Evolutionary conservation across 2,888 invertebrate genomes (phyloP).

Genomic region (Himalopsyche tibetana): DNA sequence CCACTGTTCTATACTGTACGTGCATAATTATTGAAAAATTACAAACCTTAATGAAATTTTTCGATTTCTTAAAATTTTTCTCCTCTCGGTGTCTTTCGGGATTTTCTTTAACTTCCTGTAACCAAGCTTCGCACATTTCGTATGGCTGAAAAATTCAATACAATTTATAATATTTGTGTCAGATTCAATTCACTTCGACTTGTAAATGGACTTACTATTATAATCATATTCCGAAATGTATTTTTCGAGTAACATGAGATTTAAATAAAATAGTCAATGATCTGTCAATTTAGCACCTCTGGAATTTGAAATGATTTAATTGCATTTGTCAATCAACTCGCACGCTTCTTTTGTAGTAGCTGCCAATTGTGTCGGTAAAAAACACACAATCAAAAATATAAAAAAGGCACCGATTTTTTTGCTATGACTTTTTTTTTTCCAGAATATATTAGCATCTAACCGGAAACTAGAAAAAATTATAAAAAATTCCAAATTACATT

Average conservation of each 20-base stretch:
- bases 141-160: conserved; percentile 70
- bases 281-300: too few species aligned
- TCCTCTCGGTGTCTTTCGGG: conserved; percentile 65
- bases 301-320: background rate
- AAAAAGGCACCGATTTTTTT: background rate
- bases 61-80: conserved; percentile 65
- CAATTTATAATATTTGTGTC: too few species aligned
- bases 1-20: too few species aligned
- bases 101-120: conserved; percentile 70
- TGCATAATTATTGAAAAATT: background rate
- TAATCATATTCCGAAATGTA: too few species aligned
- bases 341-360: conserved; percentile 69
- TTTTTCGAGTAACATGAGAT: too few species aligned
- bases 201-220: too few species aligned
- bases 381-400: too few species aligned
- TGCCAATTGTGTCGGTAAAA: too few species aligned
- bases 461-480: too few species aligned
- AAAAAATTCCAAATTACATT: too few species aligned
- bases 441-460: background rate
- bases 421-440: background rate
- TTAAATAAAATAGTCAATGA: too few species aligned
- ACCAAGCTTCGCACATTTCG: conserved; percentile 76
- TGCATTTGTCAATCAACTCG: conserved; percentile 69
- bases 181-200: too few species aligned
- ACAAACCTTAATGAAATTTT: conserved; percentile 67